Conservation (phyloP, 2,797 vertebrate genomes). For the Triplophysa bombifrons region DNA sequence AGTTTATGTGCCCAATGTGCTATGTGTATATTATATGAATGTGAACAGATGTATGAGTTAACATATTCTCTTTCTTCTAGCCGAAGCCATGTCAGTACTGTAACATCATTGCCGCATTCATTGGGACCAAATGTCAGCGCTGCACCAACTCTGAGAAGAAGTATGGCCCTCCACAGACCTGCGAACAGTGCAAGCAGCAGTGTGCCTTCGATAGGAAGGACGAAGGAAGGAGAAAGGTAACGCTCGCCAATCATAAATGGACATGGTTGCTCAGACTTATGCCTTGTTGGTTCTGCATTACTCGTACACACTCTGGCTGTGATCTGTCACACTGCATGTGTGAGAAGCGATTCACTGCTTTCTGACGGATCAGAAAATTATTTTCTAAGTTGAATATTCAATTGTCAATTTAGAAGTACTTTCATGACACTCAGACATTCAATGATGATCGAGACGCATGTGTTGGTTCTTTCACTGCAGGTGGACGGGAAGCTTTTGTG, state of each 20-base stretch:
- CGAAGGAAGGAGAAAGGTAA: constrained; percentile 94
- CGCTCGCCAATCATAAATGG: neutral
- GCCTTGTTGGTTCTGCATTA: neutral
- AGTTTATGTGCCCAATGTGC: constrained; percentile 65
- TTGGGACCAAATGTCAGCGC: constrained; percentile 98
- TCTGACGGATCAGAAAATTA: neutral
- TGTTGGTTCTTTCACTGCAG: constrained; percentile 68
- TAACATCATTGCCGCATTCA: constrained; percentile 99
- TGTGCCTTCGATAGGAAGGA: constrained; percentile 98
- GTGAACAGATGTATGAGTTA: neutral
- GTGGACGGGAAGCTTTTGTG: constrained; percentile 97
- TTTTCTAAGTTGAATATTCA: neutral
- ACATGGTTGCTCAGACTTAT: neutral
- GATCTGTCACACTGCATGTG: constrained; percentile 7
- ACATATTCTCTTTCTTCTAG: constrained; percentile 65
- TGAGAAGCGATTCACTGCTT: constrained; percentile 15
- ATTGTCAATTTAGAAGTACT: neutral
- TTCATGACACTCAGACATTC: neutral
- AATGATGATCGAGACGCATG: neutral
- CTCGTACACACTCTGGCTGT: constrained; percentile 10
- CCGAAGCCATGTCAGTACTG: constrained; percentile 99
- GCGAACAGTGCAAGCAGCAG: constrained; percentile 98
- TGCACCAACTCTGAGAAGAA: constrained; percentile 99
- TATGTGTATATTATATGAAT: neutral
- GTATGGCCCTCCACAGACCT: constrained; percentile 96